These are phyloP conservation scores for Trachelipus rathkii DNA, from an alignment of 1,140 invertebrate genomes.

Conservation along the genomic window DNA sequence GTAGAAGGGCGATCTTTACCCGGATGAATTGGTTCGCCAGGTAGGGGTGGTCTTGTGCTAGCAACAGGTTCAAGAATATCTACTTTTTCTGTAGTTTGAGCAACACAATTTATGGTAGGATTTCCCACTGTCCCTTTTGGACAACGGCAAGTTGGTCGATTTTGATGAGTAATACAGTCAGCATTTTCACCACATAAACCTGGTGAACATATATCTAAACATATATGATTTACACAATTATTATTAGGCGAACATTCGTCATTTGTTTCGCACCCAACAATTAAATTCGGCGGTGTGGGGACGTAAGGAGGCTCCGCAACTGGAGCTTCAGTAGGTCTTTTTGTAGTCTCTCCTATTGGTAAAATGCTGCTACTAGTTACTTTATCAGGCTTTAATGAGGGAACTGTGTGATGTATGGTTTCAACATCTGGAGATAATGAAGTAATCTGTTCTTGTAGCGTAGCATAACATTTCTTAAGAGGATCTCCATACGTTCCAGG, in stretches of 20 bases:
- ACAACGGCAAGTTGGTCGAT: conserved; percentile 48
- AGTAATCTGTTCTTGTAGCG: conserved; percentile 12
- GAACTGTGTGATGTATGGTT: conserved; percentile 8
- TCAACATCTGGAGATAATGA: conserved; percentile 21
- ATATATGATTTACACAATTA: conserved; percentile 48
- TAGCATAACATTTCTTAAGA: conserved; percentile 54
- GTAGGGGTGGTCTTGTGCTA: conserved; percentile 71
- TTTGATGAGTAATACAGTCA: conserved; percentile 46
- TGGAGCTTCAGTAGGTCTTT: conserved; percentile 12
- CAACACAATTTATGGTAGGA: conserved; percentile 65
- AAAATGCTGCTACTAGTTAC: conserved; percentile 19
- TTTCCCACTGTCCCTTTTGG: conserved; percentile 47
- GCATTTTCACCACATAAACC: conserved; percentile 49
- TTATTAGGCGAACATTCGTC: conserved; percentile 47
- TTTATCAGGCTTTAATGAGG: conserved; percentile 19
- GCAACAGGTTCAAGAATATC: conserved; percentile 66
- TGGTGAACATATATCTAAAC: conserved; percentile 62
- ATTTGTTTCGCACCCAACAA: conserved; percentile 43
- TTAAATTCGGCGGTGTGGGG: conserved; percentile 31
- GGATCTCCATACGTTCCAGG: conserved; percentile 57
- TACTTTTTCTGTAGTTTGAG: conserved; percentile 65
- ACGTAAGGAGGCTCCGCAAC: conserved; percentile 18
- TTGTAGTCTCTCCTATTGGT: conserved; percentile 25
- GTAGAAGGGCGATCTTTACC: conserved; percentile 43
- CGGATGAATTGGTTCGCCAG: conserved; percentile 59